These are phyloP conservation scores for Dreissena polymorpha DNA, from an alignment of 1,140 invertebrate genomes.

Conservation along the genomic window DNA sequence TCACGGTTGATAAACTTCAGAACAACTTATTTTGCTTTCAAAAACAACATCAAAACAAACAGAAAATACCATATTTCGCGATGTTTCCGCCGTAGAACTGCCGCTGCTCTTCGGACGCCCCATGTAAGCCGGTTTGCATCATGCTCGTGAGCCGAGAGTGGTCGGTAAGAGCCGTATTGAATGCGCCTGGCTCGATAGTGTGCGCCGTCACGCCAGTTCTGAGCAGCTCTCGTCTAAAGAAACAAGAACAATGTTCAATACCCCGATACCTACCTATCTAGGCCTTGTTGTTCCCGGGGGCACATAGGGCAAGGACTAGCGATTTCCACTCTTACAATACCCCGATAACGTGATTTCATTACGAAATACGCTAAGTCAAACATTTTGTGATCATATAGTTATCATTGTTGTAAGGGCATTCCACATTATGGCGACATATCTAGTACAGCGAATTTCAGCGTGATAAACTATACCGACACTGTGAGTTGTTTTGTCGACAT, in stretches of 20 bases:
- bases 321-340: too few relatives aligned
- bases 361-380: too few relatives aligned
- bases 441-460: too few relatives aligned
- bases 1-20: too few relatives aligned
- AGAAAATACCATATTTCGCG: conserved; percentile 1
- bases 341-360: too few relatives aligned
- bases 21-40: too few relatives aligned
- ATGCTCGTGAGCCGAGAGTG: conserved; percentile 1
- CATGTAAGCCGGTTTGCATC: background rate
- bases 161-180: conserved; percentile 23
- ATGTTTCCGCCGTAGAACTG: conserved; percentile 27
- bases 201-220: conserved; percentile 23
- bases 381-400: too few relatives aligned
- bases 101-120: background rate
- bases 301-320: background rate
- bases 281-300: too few relatives aligned
- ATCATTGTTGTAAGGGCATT: too few relatives aligned
- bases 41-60: too few relatives aligned
- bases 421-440: background rate
- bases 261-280: background rate
- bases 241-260: background rate
- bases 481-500: background rate
- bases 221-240: conserved; percentile 26
- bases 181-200: conserved; percentile 39
- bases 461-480: background rate